Percentiles rank a stretch among this genome's conserved stretches.
phyloP scores from a whole-genome alignment of 2,888 invertebrate species.

The Ephialtes manifestator region DNA sequence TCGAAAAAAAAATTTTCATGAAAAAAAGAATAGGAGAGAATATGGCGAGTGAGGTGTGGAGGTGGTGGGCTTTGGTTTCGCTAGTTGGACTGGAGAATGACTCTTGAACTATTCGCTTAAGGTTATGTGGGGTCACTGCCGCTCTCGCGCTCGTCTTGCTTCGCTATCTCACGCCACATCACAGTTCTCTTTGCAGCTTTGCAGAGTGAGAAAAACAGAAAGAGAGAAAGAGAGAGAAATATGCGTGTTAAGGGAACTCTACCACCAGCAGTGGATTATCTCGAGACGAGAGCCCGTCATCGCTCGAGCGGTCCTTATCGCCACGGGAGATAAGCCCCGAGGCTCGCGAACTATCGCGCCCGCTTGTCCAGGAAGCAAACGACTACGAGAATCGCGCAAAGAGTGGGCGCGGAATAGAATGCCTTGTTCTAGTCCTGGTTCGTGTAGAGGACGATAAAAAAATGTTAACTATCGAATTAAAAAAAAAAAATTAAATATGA shows the following conservation, averaged over 20 bases:
- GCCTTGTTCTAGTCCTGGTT: slow-evolving; percentile 13
- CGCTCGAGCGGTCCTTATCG: slow-evolving; percentile 52
- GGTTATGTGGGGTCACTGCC: slow-evolving; percentile 75
- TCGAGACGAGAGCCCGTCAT: slow-evolving; percentile 66
- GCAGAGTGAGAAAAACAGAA: slow-evolving; percentile 33
- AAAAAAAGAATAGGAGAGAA: slow-evolving; percentile 13
- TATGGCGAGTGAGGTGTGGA: not conserved
- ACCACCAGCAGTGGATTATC: slow-evolving; percentile 54
- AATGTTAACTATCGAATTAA: not conserved
- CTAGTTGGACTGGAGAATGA: slow-evolving; percentile 33
- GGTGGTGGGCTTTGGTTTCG: slow-evolving; percentile 27
- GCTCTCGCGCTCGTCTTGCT: slow-evolving; percentile 42
- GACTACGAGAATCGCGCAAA: slow-evolving; percentile 29
- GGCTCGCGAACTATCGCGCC: slow-evolving; percentile 48
- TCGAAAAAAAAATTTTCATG: too few relatives aligned
- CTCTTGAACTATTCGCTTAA: slow-evolving; percentile 70
- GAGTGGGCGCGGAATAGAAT: slow-evolving; percentile 58
- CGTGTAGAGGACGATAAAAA: slow-evolving; percentile 1
- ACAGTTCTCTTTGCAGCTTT: slow-evolving; percentile 33
- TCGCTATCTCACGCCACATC: slow-evolving; percentile 72
- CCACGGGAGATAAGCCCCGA: slow-evolving; percentile 59
- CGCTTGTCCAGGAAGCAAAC: slow-evolving; percentile 64
- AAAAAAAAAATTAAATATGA: not conserved
- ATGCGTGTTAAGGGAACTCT: slow-evolving; percentile 27
- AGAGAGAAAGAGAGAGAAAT: slow-evolving; percentile 34